Percentiles rank a stretch among this genome's conserved stretches.
phyloP scores from a whole-genome alignment of 2,888 invertebrate genomes.

The Aleiodes leptofemur region DNA sequence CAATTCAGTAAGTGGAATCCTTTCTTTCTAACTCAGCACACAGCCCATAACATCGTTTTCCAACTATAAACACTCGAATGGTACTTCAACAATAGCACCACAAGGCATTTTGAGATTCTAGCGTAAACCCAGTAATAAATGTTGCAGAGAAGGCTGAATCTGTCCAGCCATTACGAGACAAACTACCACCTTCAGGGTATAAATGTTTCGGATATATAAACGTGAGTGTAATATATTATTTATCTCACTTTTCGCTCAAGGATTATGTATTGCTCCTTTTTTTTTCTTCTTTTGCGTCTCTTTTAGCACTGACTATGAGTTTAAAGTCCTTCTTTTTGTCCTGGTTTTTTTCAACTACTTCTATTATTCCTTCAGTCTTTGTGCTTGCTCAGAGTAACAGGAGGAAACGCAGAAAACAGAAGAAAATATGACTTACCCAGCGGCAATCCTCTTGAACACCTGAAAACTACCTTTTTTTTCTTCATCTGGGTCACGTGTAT shows the following conservation, averaged over 20 bases:
- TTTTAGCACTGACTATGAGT: too few species aligned
- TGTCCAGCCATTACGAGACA: slow-evolving; percentile 26
- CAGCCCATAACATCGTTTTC: too few species aligned
- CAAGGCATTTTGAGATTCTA: neutral
- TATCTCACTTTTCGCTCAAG: neutral
- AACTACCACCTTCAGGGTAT: slow-evolving; percentile 12
- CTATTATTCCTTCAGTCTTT: neutral
- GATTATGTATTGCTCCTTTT: slow-evolving; percentile 8
- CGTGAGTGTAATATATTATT: neutral
- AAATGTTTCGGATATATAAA: neutral
- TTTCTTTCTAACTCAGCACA: too few species aligned
- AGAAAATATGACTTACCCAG: slow-evolving; percentile 8
- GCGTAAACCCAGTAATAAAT: neutral
- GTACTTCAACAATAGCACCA: neutral
- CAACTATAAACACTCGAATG: neutral
- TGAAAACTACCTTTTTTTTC: slow-evolving; percentile 4
- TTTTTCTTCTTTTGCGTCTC: too few species aligned
- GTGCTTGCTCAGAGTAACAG: too few species aligned
- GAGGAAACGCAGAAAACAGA: neutral
- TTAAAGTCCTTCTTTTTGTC: neutral
- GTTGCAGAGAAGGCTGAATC: slow-evolving; percentile 7
- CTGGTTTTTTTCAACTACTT: neutral
- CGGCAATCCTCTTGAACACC: slow-evolving; percentile 3
- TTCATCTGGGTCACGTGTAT: neutral
- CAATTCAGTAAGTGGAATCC: too few species aligned